phyloP scores from a whole-genome alignment of 2,888 invertebrate genomes.

The Perithous albicinctus region DNA sequence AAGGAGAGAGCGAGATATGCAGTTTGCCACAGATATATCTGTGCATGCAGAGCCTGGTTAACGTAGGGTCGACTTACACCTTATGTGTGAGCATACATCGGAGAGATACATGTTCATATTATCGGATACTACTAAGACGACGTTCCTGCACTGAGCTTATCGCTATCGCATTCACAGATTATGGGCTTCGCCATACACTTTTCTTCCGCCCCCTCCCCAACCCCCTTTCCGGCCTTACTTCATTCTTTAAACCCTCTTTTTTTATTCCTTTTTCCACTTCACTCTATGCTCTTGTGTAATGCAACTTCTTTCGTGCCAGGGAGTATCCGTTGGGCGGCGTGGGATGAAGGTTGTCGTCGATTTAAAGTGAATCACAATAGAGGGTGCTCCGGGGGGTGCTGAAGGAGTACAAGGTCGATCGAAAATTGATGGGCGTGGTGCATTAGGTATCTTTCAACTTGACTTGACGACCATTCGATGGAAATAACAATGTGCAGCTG shows the following conservation, averaged over 20 bases:
- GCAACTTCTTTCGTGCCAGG: slow-evolving; percentile 7
- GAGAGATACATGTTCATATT: slow-evolving; percentile 26
- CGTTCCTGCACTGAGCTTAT: slow-evolving; percentile 52
- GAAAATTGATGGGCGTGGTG: slow-evolving; percentile 14
- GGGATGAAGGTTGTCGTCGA: slow-evolving; percentile 1
- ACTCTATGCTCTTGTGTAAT: background rate
- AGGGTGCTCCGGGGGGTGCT: background rate
- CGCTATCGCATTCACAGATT: slow-evolving; percentile 54
- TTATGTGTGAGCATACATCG: slow-evolving; percentile 29
- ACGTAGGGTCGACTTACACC: slow-evolving; percentile 49
- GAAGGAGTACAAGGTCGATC: background rate
- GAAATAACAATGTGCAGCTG: slow-evolving; percentile 8
- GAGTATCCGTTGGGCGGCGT: background rate
- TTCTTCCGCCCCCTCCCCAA: background rate
- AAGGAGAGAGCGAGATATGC: slow-evolving; percentile 19
- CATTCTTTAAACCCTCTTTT: background rate
- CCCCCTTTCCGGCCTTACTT: background rate
- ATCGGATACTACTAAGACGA: slow-evolving; percentile 17
- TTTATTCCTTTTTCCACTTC: background rate
- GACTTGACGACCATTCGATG: background rate
- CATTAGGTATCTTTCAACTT: slow-evolving; percentile 31
- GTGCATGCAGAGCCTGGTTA: slow-evolving; percentile 31
- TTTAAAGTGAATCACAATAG: slow-evolving; percentile 27
- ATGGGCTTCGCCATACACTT: slow-evolving; percentile 40
- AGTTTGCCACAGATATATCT: slow-evolving; percentile 33